Conservation (phyloP, 2,797 vertebrate species). For the Danio jaintianensis region DNA sequence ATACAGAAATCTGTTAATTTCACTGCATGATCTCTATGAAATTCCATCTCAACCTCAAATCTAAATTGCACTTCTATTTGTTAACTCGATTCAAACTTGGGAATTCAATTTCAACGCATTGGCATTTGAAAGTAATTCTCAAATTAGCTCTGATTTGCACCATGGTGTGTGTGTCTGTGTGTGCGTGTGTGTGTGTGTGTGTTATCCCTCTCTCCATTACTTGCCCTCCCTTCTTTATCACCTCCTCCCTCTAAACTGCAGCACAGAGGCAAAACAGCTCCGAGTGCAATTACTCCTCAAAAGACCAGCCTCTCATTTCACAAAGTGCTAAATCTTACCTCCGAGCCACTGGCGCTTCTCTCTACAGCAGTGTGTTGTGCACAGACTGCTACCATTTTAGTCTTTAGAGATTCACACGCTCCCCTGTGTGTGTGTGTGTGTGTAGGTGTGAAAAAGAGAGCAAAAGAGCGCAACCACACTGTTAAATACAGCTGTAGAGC, state of each 20-base stretch:
- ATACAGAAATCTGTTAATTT: too few relatives aligned
- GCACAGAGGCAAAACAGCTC: slow-evolving; percentile 57
- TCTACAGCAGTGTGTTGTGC: background rate
- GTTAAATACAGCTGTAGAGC: background rate
- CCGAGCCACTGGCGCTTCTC: slow-evolving; percentile 24
- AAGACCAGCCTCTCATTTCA: slow-evolving; percentile 51
- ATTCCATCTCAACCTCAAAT: background rate
- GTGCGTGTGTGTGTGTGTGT: background rate
- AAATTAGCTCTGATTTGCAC: background rate
- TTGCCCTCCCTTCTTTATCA: slow-evolving; percentile 1
- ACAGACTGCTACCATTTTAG: slow-evolving; percentile 29
- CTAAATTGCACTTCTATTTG: background rate
- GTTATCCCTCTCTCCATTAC: slow-evolving; percentile 11
- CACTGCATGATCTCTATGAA: background rate
- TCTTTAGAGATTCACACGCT: slow-evolving; percentile 9
- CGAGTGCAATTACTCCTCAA: slow-evolving; percentile 63
- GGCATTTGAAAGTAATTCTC: slow-evolving; percentile 10
- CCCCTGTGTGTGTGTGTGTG: background rate
- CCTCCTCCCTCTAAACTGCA: slow-evolving; percentile 51
- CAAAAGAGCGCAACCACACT: background rate
- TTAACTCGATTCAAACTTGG: background rate
- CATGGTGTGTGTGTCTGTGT: too few relatives aligned
- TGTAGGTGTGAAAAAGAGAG: background rate
- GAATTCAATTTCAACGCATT: background rate
- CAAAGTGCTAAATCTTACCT: slow-evolving; percentile 29